Evolutionary conservation across 2,113 vertebrate species (phyloP), one percentile per base, ranked within the genome.

Genomic region (Gavia stellata): DNA sequence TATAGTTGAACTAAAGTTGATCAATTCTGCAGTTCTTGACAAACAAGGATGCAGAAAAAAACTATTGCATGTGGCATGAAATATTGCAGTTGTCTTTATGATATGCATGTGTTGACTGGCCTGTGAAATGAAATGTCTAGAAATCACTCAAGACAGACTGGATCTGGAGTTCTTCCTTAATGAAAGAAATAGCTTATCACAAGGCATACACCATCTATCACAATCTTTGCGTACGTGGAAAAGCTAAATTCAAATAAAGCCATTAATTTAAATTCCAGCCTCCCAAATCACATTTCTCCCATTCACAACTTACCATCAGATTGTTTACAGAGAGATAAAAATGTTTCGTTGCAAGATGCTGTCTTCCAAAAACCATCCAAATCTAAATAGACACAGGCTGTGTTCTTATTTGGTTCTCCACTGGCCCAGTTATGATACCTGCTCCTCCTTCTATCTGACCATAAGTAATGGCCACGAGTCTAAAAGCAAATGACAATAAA

Each of bases 311-410:
- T 97, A 99, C 99, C 98, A 96, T 95, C 29, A 4, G 98, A 98
- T 68, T 89, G 98, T 94, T 99, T 99, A 96, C 99, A 99, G 86
- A 99, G 72, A 28, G 98, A 98, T 19, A 95, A 97, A 96, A 98
- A 98, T 12, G 95, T 98, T 78, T 98, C 96, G 1, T 97, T 98
- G 91, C 99, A 99, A 25, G 92, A 42, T 14, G 97, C 93, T 56
- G 99, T 99, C 97, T 99, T 99, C 99, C 99, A 99, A 81, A 92
- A 98, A 4, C 96, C 98, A 88, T 99, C 98, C 44, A 97, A 81
- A 80, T 99, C 99, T 67, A 99, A 87, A 80, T 99, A 99, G 75
- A 99, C 98, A 96, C 99, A 99, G 61, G 96, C 99, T 58, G 74
- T 95, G 94, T 98, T 99, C 81, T 95, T 94, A 94, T 96, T 98